Percentiles rank a stretch among this genome's conserved stretches.
Conservation (phyloP, 35 echinoderm and acorn worm genomes). For the Apostichopus parvimensis region DNA sequence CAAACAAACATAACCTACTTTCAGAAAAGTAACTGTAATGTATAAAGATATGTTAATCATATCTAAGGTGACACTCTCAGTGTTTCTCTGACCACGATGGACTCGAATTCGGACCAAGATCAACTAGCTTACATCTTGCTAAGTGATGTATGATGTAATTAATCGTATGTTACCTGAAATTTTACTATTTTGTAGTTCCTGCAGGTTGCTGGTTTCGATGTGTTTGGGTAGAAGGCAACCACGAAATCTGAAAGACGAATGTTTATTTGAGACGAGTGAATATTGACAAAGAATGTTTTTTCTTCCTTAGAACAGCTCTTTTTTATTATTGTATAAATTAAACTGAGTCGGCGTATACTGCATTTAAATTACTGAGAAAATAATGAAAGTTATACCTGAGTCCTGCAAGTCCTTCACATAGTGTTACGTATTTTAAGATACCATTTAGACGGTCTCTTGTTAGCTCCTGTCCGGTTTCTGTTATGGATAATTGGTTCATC, state of each 20-base stretch:
- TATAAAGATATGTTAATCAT: too few species aligned
- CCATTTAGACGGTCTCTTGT: not conserved
- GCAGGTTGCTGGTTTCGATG: not conserved
- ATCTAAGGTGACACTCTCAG: too few species aligned
- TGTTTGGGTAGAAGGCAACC: not conserved
- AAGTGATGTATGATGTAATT: too few species aligned
- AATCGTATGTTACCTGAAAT: not conserved
- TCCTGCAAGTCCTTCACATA: not conserved
- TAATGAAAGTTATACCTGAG: not conserved
- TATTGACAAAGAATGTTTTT: too few species aligned
- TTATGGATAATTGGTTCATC: slow-evolving; percentile 13
- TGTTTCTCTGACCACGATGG: too few species aligned
- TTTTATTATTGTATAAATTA: not conserved
- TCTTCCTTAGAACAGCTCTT: not conserved
- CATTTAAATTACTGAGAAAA: not conserved
- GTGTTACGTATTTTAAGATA: not conserved
- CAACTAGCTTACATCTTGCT: too few species aligned
- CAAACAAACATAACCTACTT: too few species aligned
- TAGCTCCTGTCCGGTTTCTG: slow-evolving; percentile 16
- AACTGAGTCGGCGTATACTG: not conserved
- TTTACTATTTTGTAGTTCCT: not conserved
- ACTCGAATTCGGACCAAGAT: too few species aligned
- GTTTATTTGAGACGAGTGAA: too few species aligned
- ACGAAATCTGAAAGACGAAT: not conserved
- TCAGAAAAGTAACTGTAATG: too few species aligned